Conservation (phyloP, 2,113 vertebrate species). For the Poicephalus gulielmi region DNA sequence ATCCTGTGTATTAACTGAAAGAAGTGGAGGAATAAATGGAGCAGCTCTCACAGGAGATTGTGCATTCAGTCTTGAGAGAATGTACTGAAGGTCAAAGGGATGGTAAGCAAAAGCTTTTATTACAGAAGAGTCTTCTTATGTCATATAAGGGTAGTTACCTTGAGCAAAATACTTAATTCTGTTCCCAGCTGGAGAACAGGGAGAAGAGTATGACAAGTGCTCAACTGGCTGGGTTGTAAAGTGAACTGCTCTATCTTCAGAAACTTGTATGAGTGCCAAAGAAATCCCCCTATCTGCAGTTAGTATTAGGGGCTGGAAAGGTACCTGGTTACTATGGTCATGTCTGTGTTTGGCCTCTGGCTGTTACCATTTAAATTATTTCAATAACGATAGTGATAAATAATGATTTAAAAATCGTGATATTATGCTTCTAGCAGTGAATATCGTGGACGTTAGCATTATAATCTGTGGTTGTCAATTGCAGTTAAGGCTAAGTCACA, state of each 20-base stretch:
- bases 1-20: not conserved
- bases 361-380: not conserved
- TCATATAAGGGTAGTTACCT: not conserved
- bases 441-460: not conserved
- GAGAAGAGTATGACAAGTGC: not conserved
- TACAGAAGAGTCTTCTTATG: not conserved
- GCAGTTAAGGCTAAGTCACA: not conserved
- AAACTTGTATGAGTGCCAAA: not conserved
- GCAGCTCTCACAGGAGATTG: not conserved
- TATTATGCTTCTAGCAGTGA: not conserved
- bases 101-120: not conserved
- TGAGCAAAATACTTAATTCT: not conserved
- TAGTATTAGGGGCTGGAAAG: not conserved
- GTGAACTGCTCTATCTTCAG: not conserved
- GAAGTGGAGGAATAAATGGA: not conserved
- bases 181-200: not conserved
- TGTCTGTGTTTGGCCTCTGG: not conserved
- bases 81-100: not conserved
- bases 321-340: not conserved
- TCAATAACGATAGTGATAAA: not conserved
- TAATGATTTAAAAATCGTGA: not conserved
- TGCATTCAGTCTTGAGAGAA: not conserved
- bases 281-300: not conserved
- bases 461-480: not conserved
- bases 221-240: not conserved